Percentiles rank a stretch among this genome's conserved stretches.
Conservation (phyloP, 2,113 vertebrate species). For the Gallinago jamesoni region DNA sequence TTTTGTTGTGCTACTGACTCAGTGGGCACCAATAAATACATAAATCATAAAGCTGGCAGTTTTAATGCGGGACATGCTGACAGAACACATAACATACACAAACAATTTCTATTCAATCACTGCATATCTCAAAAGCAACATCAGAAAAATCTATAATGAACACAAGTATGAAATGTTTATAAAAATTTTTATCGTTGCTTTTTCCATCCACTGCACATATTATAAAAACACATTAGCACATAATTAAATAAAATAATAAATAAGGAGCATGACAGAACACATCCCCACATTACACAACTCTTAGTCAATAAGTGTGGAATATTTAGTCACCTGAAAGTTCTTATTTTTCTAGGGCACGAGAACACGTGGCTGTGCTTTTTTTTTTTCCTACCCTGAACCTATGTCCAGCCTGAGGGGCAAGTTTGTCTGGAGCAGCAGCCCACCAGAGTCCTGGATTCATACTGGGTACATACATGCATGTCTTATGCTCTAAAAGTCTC, state of each 20-base stretch:
- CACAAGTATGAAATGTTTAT: not conserved
- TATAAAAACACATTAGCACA: not conserved
- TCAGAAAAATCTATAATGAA: not conserved
- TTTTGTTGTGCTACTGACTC: not conserved
- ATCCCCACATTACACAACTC: not conserved
- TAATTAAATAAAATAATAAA: not conserved
- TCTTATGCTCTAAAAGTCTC: not conserved
- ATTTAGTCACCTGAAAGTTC: not conserved
- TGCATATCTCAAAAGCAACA: not conserved
- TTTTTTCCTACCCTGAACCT: not conserved
- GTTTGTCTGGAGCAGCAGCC: not conserved
- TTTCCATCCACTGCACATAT: not conserved
- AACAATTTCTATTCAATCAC: not conserved
- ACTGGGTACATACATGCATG: not conserved
- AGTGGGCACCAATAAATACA: not conserved
- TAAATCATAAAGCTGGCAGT: not conserved
- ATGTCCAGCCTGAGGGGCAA: not conserved
- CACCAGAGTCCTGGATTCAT: not conserved
- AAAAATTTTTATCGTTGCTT: not conserved
- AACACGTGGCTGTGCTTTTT: not conserved
- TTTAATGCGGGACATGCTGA: not conserved
- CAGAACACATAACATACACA: not conserved
- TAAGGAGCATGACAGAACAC: not conserved
- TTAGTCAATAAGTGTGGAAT: not conserved
- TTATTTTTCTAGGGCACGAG: not conserved